Conservation (phyloP, 2,888 invertebrate species). For the Bedellia somnulentella region DNA sequence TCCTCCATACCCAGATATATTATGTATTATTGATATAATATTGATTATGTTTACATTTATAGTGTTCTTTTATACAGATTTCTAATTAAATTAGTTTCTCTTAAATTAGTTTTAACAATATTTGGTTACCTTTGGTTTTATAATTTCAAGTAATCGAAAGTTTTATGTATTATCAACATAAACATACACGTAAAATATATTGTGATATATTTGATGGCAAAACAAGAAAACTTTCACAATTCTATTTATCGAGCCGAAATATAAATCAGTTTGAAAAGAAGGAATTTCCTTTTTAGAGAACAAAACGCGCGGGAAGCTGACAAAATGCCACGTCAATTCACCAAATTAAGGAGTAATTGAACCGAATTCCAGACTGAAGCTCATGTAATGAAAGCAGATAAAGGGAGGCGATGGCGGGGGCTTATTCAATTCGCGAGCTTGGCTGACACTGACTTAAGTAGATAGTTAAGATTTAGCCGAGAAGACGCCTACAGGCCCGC, state of each 20-base stretch:
- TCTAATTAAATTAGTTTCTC: too few species aligned
- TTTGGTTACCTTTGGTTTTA: too few species aligned
- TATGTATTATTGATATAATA: too few species aligned
- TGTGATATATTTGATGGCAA: too few species aligned
- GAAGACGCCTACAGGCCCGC: constrained; percentile 33
- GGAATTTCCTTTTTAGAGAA: constrained; percentile 9
- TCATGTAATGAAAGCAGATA: constrained; percentile 50
- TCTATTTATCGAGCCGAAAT: constrained; percentile 1
- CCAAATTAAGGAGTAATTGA: constrained; percentile 50
- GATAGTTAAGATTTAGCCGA: constrained; percentile 51
- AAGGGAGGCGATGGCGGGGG: constrained; percentile 32
- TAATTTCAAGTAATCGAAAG: too few species aligned
- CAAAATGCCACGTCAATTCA: constrained; percentile 46
- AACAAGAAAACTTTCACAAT: too few species aligned
- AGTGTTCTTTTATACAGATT: too few species aligned
- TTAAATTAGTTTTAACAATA: too few species aligned
- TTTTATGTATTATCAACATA: too few species aligned
- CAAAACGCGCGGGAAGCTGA: constrained; percentile 37
- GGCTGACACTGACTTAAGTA: constrained; percentile 46
- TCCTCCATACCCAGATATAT: too few species aligned
- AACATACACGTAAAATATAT: too few species aligned
- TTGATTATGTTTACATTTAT: too few species aligned
- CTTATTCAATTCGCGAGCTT: constrained; percentile 43
- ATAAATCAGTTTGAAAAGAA: constrained; percentile 4
- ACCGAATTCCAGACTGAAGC: constrained; percentile 47